Conservation (phyloP, 2,888 invertebrate species). For the Microctonus hyperodae region DNA sequence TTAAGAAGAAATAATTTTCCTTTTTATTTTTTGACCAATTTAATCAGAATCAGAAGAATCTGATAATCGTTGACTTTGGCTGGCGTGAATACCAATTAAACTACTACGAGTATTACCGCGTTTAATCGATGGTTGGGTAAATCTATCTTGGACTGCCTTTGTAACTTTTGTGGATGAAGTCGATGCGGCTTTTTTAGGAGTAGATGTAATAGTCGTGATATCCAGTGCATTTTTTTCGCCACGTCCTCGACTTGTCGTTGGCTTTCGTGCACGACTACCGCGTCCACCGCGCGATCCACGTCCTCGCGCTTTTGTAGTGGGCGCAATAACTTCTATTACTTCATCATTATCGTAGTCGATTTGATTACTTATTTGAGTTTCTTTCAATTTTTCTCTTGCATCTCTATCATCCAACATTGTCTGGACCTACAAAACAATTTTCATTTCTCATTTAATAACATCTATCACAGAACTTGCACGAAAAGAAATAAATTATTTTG, state of each 20-base stretch:
- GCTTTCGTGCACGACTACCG: slow-evolving; percentile 21
- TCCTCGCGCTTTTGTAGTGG: slow-evolving; percentile 23
- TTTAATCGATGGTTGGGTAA: slow-evolving; percentile 14
- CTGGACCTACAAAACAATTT: neutral
- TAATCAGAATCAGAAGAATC: slow-evolving; percentile 28
- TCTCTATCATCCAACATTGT: slow-evolving; percentile 5
- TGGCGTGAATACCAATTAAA: neutral
- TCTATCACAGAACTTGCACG: neutral
- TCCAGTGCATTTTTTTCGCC: slow-evolving; percentile 20
- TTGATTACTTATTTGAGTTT: neutral
- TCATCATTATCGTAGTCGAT: neutral
- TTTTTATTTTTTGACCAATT: too few species aligned
- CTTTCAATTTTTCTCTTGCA: neutral
- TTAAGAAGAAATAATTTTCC: neutral
- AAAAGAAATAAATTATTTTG: neutral
- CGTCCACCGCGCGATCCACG: slow-evolving; percentile 29
- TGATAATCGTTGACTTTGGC: slow-evolving; percentile 1
- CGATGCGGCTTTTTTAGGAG: neutral
- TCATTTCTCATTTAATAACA: neutral
- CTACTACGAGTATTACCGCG: neutral
- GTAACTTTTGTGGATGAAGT: neutral
- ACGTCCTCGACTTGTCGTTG: slow-evolving; percentile 21
- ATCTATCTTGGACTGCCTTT: neutral
- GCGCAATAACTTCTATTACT: neutral
- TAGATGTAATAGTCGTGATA: neutral